These are phyloP conservation scores for Eupithecia subfuscata DNA, from an alignment of 2,888 invertebrate genomes.

Conservation along the genomic window DNA sequence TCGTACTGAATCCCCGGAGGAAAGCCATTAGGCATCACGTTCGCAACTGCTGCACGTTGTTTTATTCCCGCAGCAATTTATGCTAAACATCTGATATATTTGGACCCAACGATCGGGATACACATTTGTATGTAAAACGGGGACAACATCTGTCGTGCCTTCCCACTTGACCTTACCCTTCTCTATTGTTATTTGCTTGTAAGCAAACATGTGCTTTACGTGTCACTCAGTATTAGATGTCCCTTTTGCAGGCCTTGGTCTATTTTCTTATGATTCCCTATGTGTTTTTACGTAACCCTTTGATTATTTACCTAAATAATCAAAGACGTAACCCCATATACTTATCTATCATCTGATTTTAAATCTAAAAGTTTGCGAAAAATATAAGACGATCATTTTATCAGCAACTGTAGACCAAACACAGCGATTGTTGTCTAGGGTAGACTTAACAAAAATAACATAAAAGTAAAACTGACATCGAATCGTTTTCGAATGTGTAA, in stretches of 20 bases:
- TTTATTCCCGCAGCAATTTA: constrained; percentile 67
- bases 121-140: constrained; percentile 70
- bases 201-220: constrained; percentile 28
- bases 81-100: constrained; percentile 73
- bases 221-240: constrained; percentile 19
- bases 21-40: constrained; percentile 41
- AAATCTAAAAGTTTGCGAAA: background rate
- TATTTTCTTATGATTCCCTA: background rate
- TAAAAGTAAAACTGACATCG: no score
- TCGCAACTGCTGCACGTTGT: constrained; percentile 50
- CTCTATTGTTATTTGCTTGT: constrained; percentile 43
- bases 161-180: constrained; percentile 56
- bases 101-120: constrained; percentile 63
- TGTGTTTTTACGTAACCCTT: background rate
- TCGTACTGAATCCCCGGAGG: constrained; percentile 24
- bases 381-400: background rate
- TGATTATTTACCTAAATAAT: no score
- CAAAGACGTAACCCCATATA: no score
- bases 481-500: background rate
- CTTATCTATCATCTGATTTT: no score
- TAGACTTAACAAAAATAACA: no score
- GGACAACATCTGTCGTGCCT: constrained; percentile 59
- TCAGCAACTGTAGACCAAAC: no score
- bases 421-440: no score
- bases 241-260: background rate